A percentile compares a stretch with the other conserved stretches of the same genome.
Evolutionary conservation across 2,113 vertebrate species (phyloP).

Genomic region (Pogona vitticeps): DNA sequence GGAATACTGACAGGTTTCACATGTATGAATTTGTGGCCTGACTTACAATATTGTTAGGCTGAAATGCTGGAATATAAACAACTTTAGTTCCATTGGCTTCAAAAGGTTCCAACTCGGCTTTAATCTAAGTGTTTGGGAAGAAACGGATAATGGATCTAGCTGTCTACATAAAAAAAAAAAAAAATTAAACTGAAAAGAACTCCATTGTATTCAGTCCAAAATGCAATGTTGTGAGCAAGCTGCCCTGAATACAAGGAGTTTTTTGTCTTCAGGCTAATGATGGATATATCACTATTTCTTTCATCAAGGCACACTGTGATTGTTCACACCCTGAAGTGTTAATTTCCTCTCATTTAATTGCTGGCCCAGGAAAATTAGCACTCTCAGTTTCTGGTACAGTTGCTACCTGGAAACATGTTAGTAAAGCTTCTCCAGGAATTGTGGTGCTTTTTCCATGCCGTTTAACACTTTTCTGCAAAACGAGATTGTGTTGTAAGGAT

Average conservation of each 20-base stretch:
- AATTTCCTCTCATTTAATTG: background rate
- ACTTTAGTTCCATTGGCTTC: background rate
- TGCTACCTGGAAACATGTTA: background rate
- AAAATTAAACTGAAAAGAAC: constrained; percentile 12
- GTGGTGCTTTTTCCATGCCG: background rate
- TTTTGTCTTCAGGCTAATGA: background rate
- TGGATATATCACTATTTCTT: background rate
- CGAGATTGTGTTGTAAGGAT: background rate
- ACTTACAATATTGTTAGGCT: background rate
- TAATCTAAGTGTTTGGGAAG: background rate
- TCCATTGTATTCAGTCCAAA: constrained; percentile 4
- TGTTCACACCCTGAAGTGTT: background rate
- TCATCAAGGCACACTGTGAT: background rate
- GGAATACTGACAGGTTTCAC: background rate
- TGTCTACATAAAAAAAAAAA: background rate
- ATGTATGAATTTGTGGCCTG: background rate
- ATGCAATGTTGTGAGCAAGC: background rate
- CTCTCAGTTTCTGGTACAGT: background rate
- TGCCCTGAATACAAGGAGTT: background rate
- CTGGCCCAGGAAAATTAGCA: background rate
- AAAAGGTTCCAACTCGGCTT: background rate
- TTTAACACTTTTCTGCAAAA: constrained; percentile 18
- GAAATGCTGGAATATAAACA: background rate
- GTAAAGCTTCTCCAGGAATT: constrained; percentile 23
- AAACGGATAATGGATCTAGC: background rate